Percentiles rank a stretch among this genome's conserved stretches.
Conservation (phyloP, 1,140 invertebrate genomes). For the Nomia melanderi region DNA sequence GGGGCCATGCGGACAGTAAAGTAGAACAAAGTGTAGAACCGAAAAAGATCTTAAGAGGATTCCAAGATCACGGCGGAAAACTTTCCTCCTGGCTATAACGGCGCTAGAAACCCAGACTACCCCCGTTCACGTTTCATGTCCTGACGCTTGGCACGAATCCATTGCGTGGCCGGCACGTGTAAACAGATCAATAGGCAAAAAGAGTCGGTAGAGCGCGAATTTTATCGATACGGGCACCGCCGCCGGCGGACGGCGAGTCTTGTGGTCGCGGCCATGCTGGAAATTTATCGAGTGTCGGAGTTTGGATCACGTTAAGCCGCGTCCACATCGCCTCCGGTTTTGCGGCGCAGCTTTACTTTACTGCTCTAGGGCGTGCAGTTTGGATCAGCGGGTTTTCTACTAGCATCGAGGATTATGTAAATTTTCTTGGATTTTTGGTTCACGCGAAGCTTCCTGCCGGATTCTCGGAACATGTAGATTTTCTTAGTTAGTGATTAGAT, state of each 20-base stretch:
- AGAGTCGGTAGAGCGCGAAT: not conserved
- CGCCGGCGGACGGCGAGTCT: not conserved
- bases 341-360: too few relatives aligned
- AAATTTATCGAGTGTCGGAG: not conserved
- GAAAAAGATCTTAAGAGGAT: slow-evolving; percentile 46
- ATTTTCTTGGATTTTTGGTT: too few relatives aligned
- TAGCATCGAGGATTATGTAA: too few relatives aligned
- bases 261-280: not conserved
- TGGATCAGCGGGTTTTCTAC: too few relatives aligned
- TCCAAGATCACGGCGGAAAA: slow-evolving; percentile 20
- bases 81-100: slow-evolving; percentile 23
- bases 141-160: not conserved
- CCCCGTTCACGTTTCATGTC: not conserved
- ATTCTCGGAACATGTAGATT: too few relatives aligned
- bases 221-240: not conserved
- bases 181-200: slow-evolving; percentile 24
- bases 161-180: slow-evolving; percentile 7
- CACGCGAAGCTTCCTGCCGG: too few relatives aligned
- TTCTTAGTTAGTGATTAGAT: too few relatives aligned
- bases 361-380: too few relatives aligned
- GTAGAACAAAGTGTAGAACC: slow-evolving; percentile 41
- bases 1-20: not conserved
- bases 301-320: too few relatives aligned
- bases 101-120: not conserved
- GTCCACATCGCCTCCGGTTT: too few relatives aligned